Percentiles rank a stretch among this genome's conserved stretches.
Evolutionary conservation across 1,140 invertebrate species (phyloP).

Genomic region (Cataglyphis hispanica): DNA sequence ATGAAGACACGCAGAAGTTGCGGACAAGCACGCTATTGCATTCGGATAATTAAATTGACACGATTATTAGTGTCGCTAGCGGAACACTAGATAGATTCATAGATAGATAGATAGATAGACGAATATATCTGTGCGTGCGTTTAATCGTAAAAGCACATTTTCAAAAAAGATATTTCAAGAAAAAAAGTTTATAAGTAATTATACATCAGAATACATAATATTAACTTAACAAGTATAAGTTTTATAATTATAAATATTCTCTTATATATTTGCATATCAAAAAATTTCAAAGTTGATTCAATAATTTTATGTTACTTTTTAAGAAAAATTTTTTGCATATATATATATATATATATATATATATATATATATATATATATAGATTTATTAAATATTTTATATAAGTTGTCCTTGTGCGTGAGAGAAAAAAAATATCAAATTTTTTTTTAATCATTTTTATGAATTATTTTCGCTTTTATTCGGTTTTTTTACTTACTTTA

Average conservation of each 20-base stretch:
- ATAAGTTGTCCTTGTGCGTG: not conserved
- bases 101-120: conserved; percentile 65
- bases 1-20: conserved; percentile 50
- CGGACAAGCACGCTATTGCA: conserved; percentile 50
- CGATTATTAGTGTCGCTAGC: conserved; percentile 73
- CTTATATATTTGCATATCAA: not conserved
- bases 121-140: conserved; percentile 67
- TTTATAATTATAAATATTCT: not conserved
- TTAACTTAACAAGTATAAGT: not conserved
- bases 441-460: not conserved
- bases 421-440: not conserved
- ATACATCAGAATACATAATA: not conserved
- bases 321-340: too few relatives aligned
- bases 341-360: too few relatives aligned
- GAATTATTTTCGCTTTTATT: not conserved
- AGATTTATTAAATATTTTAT: too few relatives aligned
- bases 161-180: not conserved
- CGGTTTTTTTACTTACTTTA: not conserved
- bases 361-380: too few relatives aligned
- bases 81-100: conserved; percentile 72
- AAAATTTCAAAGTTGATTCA: too few relatives aligned
- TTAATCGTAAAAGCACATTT: conserved; percentile 2
- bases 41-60: conserved; percentile 68
- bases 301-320: too few relatives aligned
- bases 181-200: not conserved